Evolutionary conservation across 2,888 invertebrate genomes (phyloP).

Genomic region (Dioctria linearis): DNA sequence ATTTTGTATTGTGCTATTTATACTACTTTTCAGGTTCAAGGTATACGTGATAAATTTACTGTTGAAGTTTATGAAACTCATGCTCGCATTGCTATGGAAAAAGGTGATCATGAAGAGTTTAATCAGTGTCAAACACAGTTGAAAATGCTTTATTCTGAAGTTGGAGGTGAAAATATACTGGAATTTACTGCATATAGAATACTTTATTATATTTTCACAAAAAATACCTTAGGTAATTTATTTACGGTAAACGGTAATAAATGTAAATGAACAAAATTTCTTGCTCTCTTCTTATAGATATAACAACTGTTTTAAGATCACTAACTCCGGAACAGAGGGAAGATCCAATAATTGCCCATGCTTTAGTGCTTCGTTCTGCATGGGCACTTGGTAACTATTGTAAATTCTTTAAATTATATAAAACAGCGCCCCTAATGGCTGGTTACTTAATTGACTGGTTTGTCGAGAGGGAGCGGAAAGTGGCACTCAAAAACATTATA

Average conservation of each 20-base stretch:
- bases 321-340: slow-evolving; percentile 83
- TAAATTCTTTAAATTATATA: slow-evolving; percentile 93
- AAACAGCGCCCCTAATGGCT: slow-evolving; percentile 93
- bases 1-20: background rate
- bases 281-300: slow-evolving; percentile 76
- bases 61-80: slow-evolving; percentile 99
- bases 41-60: slow-evolving; percentile 93
- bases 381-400: slow-evolving; percentile 95
- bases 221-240: slow-evolving; percentile 90
- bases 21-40: slow-evolving; percentile 83
- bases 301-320: slow-evolving; percentile 90
- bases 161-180: slow-evolving; percentile 82
- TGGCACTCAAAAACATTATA: slow-evolving; percentile 91
- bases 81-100: slow-evolving; percentile 97
- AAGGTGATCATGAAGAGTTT: slow-evolving; percentile 98
- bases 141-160: slow-evolving; percentile 91
- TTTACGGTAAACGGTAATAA: background rate
- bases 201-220: slow-evolving; percentile 98
- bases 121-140: slow-evolving; percentile 99
- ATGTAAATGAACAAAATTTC: background rate
- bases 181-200: slow-evolving; percentile 98
- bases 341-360: slow-evolving; percentile 87
- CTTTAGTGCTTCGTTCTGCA: slow-evolving; percentile 90
- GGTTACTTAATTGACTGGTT: slow-evolving; percentile 99
- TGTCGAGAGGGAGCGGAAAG: slow-evolving; percentile 93